Base-by-base conservation (phyloP, 1,140 invertebrate species). In the Chelonus insularis region DNA sequence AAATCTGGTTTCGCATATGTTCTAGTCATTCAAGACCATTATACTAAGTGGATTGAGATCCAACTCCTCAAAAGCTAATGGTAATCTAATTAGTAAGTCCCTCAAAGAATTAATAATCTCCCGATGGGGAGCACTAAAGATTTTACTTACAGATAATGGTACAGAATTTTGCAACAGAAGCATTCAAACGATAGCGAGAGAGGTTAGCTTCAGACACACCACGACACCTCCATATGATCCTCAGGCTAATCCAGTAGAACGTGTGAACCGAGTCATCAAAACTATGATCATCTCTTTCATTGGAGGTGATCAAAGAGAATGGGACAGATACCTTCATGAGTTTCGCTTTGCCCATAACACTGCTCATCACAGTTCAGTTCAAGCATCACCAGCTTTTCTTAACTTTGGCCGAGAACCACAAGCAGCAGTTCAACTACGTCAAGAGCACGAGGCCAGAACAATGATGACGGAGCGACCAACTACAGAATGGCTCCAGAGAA, bases 61-160 rank as follows among this genome's bases (percentile, higher is more conserved):
- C 47, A 45, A 1, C 56, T 72, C 0, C 12, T 79, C 0, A 14
- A 36, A 58, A 25, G 75, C 73, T 5, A 76, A 71, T 8, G 64
- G 70, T 4, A 41, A 54, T 2, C 50, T 45, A 5, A 63, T 77
- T 0, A 54, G 39, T 16, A 54, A 64, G 21, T 48, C 60, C 1
- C 55, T 80, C 2, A 61, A 74, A n/a, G 63, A 74, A 1, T 43
- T 64, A 1, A 52, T 80, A 0, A 64, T 77, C 11, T 58, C 66
- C 5, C 51, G 70, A 0, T 75, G 71, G 43, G 75, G 75, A 6
- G 59, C 68, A 7, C 77, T 76, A 0, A 47, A 65, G 34, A 68
- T 66, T 0, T 55, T 80, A 0, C 45, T 79, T 0, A 67, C 77
- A 14, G 81, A 85, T 55, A 80, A 81, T 58, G 82, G 78, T 0